These are phyloP conservation scores for Nicator chloris DNA, from an alignment of 2,113 vertebrate genomes.

Conservation along the genomic window DNA sequence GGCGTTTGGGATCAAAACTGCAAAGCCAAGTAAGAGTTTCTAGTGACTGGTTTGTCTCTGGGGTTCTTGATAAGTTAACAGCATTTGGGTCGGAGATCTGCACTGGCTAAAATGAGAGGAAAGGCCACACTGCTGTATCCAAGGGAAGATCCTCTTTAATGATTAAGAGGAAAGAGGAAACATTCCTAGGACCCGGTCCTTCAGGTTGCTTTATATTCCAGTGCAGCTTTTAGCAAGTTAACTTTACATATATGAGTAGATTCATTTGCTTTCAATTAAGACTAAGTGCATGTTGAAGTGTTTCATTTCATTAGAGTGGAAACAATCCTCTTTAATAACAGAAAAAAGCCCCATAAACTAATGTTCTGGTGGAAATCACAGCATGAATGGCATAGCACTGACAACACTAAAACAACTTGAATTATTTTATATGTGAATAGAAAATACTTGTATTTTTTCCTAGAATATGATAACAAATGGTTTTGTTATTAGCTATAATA, in stretches of 20 bases:
- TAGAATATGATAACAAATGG: background rate
- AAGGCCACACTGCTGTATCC: background rate
- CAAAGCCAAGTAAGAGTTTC: conserved; percentile 31
- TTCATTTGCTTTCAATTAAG: background rate
- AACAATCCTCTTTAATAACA: background rate
- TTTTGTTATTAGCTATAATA: background rate
- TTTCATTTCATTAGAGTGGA: background rate
- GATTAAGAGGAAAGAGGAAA: background rate
- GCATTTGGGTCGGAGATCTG: background rate
- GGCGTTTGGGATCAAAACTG: background rate
- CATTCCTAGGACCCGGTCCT: background rate
- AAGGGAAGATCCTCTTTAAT: background rate
- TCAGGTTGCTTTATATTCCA: background rate
- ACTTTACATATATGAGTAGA: background rate
- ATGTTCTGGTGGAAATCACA: background rate
- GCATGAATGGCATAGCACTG: background rate
- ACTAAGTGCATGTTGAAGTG: background rate
- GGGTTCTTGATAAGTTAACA: conserved; percentile 31
- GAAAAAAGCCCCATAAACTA: background rate
- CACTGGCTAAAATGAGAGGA: background rate
- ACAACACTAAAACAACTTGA: background rate
- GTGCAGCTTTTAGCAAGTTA: background rate
- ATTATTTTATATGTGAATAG: background rate
- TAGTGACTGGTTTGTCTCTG: background rate
- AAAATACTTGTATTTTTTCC: background rate